Conservation (phyloP, 1,140 invertebrate species). For the Drosophila mojavensis region DNA sequence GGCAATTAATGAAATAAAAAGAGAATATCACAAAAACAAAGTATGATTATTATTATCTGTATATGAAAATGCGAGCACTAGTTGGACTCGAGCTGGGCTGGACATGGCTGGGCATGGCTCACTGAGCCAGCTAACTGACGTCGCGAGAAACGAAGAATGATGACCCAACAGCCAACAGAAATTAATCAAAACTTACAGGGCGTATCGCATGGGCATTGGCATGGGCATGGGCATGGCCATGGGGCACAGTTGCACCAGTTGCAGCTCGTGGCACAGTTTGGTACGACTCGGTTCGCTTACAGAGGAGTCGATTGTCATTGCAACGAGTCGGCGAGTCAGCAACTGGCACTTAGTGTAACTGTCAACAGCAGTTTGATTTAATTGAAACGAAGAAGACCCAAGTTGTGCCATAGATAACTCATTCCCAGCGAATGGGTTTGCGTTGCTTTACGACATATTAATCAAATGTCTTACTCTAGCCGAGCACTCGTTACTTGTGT, state of each 20-base stretch:
- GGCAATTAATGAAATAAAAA: constrained; percentile 71
- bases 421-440: background rate
- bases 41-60: constrained; percentile 46
- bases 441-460: no score
- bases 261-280: constrained; percentile 35
- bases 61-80: constrained; percentile 42
- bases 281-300: background rate
- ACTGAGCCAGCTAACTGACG: constrained; percentile 29
- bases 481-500: no score
- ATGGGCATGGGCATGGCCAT: background rate
- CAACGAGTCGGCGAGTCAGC: background rate
- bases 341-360: constrained; percentile 2
- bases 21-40: constrained; percentile 28
- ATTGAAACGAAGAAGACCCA: constrained; percentile 7
- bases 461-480: no score
- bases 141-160: constrained; percentile 9
- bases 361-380: constrained; percentile 28
- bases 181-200: constrained; percentile 73
- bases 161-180: constrained; percentile 54
- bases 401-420: background rate
- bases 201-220: constrained; percentile 54
- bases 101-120: constrained; percentile 26
- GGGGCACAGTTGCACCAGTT: constrained; percentile 7
- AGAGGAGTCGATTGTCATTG: constrained; percentile 15
- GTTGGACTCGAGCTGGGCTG: background rate